Conservation (phyloP, 2,888 invertebrate genomes). For the Serripes groenlandicus region DNA sequence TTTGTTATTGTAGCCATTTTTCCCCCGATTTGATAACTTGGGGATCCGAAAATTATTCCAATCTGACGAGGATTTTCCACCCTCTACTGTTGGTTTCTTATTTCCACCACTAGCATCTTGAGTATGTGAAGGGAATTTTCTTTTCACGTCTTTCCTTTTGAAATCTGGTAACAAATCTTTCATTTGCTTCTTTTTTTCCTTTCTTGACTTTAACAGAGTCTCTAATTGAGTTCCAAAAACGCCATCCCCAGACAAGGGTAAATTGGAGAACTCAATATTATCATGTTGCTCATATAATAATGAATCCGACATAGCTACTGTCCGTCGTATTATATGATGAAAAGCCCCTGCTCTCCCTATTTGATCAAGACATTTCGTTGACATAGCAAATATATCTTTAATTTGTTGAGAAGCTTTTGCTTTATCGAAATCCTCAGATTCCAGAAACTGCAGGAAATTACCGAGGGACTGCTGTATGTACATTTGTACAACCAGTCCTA, state of each 20-base stretch:
- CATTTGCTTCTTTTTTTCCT: slow-evolving; percentile 53
- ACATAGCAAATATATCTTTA: slow-evolving; percentile 53
- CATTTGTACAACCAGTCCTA: slow-evolving; percentile 34
- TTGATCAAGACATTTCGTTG: slow-evolving; percentile 52
- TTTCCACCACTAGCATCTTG: not conserved
- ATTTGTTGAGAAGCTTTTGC: slow-evolving; percentile 20
- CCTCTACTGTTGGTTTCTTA: not conserved
- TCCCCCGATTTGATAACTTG: not conserved
- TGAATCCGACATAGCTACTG: slow-evolving; percentile 44
- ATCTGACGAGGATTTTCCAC: not conserved
- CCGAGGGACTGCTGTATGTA: slow-evolving; percentile 44
- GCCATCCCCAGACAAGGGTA: slow-evolving; percentile 49
- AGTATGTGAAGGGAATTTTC: slow-evolving; percentile 18
- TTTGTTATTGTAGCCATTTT: not conserved
- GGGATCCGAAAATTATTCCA: slow-evolving; percentile 27
- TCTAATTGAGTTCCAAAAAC: slow-evolving; percentile 37
- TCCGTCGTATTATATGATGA: slow-evolving; percentile 32
- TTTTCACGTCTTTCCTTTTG: slow-evolving; percentile 14
- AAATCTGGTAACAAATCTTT: slow-evolving; percentile 44
- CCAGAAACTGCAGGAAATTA: slow-evolving; percentile 28
- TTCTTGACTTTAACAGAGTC: slow-evolving; percentile 28
- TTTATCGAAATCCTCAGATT: slow-evolving; percentile 4
- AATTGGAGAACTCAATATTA: slow-evolving; percentile 26
- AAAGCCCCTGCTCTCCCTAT: slow-evolving; percentile 47
- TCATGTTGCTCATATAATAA: no score